Conservation (phyloP, 2,113 vertebrate genomes). For the Andinoacara biseriatus region DNA sequence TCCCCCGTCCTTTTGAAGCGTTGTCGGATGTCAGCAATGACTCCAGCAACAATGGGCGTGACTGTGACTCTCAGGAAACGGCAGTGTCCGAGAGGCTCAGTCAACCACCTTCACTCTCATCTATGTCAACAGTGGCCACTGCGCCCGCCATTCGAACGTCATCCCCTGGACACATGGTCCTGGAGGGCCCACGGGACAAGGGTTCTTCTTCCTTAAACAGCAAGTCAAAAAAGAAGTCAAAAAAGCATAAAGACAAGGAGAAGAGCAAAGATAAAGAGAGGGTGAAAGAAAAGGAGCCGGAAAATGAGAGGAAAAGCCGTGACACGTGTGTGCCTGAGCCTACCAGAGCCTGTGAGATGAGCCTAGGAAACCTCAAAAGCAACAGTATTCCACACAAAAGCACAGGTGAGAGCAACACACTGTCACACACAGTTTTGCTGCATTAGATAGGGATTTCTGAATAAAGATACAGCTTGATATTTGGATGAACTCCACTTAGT, state of each 20-base stretch:
- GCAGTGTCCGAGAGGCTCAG: slow-evolving; percentile 77
- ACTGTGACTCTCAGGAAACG: slow-evolving; percentile 84
- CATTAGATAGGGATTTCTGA: slow-evolving; percentile 6
- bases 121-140: slow-evolving; percentile 25
- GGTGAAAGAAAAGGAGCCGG: slow-evolving; percentile 52
- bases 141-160: slow-evolving; percentile 30
- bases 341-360: slow-evolving; percentile 73
- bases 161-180: slow-evolving; percentile 55
- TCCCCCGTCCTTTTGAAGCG: slow-evolving; percentile 85
- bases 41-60: slow-evolving; percentile 86
- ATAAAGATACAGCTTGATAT: slow-evolving; percentile 13
- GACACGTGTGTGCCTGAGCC: slow-evolving; percentile 66
- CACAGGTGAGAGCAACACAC: slow-evolving; percentile 77
- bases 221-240: slow-evolving; percentile 91
- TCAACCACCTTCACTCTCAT: slow-evolving; percentile 68
- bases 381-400: slow-evolving; percentile 79
- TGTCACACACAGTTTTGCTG: not conserved
- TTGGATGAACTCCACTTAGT: slow-evolving; percentile 36
- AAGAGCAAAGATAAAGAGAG: slow-evolving; percentile 82
- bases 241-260: slow-evolving; percentile 95
- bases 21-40: slow-evolving; percentile 91
- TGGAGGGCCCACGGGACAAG: slow-evolving; percentile 60
- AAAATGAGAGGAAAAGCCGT: slow-evolving; percentile 64
- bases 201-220: slow-evolving; percentile 72
- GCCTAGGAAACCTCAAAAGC: slow-evolving; percentile 72